Conservation (phyloP, 2,888 invertebrate genomes). For the Coenonympha glycerion region DNA sequence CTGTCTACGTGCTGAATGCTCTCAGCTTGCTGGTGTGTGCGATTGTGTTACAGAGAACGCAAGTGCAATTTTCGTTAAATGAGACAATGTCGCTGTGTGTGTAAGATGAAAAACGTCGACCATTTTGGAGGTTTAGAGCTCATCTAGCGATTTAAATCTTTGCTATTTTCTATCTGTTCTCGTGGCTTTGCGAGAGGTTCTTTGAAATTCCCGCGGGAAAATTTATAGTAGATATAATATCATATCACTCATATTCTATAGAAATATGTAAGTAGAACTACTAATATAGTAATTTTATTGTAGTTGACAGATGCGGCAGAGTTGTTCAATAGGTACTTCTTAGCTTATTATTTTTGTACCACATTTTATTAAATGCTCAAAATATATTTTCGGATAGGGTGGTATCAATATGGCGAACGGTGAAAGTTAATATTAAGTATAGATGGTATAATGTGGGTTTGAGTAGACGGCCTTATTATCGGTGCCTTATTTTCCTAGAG, state of each 20-base stretch:
- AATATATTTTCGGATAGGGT: slow-evolving; percentile 45
- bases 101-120: too few species aligned
- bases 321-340: not conserved
- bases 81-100: too few species aligned
- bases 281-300: slow-evolving; percentile 20
- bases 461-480: slow-evolving; percentile 36
- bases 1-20: too few species aligned
- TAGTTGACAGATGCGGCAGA: slow-evolving; percentile 26
- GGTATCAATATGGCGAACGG: slow-evolving; percentile 42
- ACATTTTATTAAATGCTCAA: slow-evolving; percentile 61
- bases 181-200: too few species aligned
- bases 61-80: too few species aligned
- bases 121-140: too few species aligned
- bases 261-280: slow-evolving; percentile 12
- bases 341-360: slow-evolving; percentile 17
- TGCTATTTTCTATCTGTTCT: too few species aligned
- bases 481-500: slow-evolving; percentile 67
- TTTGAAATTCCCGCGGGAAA: too few species aligned
- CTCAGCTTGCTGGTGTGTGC: too few species aligned
- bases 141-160: too few species aligned
- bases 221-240: slow-evolving; percentile 16
- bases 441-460: slow-evolving; percentile 39
- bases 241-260: slow-evolving; percentile 14
- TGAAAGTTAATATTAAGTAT: slow-evolving; percentile 56
- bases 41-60: too few species aligned